A percentile compares a stretch with the other conserved stretches of the same genome.
Evolutionary conservation across 1,140 invertebrate species (phyloP).

Genomic region (Leptestheria dahalacensis): DNA sequence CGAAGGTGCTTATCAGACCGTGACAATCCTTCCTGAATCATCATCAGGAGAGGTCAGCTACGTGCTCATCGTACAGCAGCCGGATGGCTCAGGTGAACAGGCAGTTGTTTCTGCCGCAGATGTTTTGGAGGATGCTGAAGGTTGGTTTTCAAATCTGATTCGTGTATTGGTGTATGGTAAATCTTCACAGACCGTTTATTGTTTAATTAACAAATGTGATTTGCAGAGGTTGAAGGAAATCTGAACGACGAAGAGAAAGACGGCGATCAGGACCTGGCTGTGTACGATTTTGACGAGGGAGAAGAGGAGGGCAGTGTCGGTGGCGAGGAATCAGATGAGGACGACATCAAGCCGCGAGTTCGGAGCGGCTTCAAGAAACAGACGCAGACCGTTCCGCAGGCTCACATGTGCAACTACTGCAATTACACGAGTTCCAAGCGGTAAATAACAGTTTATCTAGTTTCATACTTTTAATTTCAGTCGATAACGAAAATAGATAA

Average conservation of each 20-base stretch:
- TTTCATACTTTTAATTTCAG: background rate
- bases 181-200: background rate
- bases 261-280: conserved; percentile 32
- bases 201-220: background rate
- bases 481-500: background rate
- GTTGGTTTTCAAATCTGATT: background rate
- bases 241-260: conserved; percentile 29
- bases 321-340: conserved; percentile 41
- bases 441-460: conserved; percentile 23
- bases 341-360: conserved; percentile 44
- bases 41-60: conserved; percentile 71
- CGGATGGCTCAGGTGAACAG: conserved; percentile 27
- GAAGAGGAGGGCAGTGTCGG: conserved; percentile 37
- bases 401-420: conserved; percentile 76
- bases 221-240: conserved; percentile 12
- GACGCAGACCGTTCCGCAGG: conserved; percentile 47
- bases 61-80: conserved; percentile 71
- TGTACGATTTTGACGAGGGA: conserved; percentile 42
- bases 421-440: conserved; percentile 76
- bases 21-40: conserved; percentile 68
- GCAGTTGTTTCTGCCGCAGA: conserved; percentile 19
- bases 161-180: background rate
- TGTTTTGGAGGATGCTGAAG: conserved; percentile 7
- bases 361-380: conserved; percentile 50
- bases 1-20: conserved; percentile 58